Base-by-base conservation (phyloP, 1,140 invertebrate species). In the Drosophila micromelanica region DNA sequence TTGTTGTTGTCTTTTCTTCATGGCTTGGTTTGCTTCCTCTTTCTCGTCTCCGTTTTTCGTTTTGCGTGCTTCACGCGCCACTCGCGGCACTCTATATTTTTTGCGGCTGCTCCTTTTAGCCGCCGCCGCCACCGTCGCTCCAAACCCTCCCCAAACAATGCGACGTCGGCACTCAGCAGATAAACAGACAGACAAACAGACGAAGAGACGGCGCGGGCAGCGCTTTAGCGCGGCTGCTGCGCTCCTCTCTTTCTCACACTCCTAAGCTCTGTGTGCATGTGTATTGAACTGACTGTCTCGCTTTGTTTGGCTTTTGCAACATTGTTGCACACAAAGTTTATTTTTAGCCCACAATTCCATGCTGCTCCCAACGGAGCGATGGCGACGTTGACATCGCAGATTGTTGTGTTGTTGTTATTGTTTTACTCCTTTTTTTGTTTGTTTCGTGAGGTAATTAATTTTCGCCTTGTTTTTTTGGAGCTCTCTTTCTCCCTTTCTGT, bases 391-490 rank as follows among this genome's bases (percentile, higher is more conserved):
- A 86, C 80, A 86, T 74, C 76, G 73, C 57, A 60, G 55, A 59
- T 67, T 77, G 52, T 75, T 69, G 1, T 74, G 42, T 43, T 80
- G 62, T 48, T 45, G 45, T 35, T 48, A 30, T 35, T 60, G 49
- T 57, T 69, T 63, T 56, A 42, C 30, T 57, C 46, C 56, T 40
- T 30, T 49, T 57, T 59, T 71, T 74, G 63, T 74, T 76, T 68
- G 69, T 71, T 68, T 81, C 75, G 75, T 77, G 75, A 81, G 78
- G 78, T 86, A 86, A 86, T 86, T 86, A 80, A 81, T 86, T 86
- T 86, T 86, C 63, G 75, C 68, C 69, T 65, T 76, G 73, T 68
- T 80, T 73, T 27, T 20, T 32, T 13, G 43, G 32, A 7, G 5
- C 43, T 57, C 11, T 52, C 20, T 56, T 15, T 48, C 23, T 61